Percentiles rank a stretch among this genome's conserved stretches.
Evolutionary conservation across 2,888 invertebrate species (phyloP).

Genomic region (Dicranocentrus wangi): DNA sequence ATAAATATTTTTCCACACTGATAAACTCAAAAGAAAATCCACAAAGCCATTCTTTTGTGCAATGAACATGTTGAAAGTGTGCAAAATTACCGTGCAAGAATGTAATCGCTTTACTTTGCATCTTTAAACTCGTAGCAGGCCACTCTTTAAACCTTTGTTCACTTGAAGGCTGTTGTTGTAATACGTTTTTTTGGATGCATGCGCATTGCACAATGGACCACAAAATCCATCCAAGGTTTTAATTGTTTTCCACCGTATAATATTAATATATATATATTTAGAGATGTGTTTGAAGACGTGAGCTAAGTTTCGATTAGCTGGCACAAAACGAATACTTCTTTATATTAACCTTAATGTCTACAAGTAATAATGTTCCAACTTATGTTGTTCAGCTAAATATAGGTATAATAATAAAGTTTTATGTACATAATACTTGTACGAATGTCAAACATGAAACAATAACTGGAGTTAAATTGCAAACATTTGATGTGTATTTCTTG

Average conservation of each 20-base stretch:
- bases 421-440: conserved; percentile 63
- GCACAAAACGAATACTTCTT: conserved; percentile 44
- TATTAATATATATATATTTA: not conserved
- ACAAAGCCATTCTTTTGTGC: not conserved
- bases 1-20: not conserved
- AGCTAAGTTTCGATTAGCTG: conserved; percentile 60
- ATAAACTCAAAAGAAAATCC: not conserved
- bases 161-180: too few species aligned
- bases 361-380: not conserved
- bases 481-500: too few species aligned
- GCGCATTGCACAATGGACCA: conserved; percentile 36
- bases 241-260: not conserved
- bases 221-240: conserved; percentile 13
- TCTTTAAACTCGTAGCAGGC: not conserved
- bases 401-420: not conserved
- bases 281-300: conserved; percentile 31
- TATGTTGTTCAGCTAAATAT: not conserved
- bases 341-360: conserved; percentile 10
- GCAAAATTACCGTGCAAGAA: not conserved
- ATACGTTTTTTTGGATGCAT: too few species aligned
- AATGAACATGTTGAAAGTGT: not conserved
- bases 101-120: not conserved
- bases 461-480: conserved; percentile 14
- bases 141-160: too few species aligned
- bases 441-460: conserved; percentile 28